phyloP scores from a whole-genome alignment of 2,888 invertebrate genomes.

The Hydrotaea cyrtoneurina region DNA sequence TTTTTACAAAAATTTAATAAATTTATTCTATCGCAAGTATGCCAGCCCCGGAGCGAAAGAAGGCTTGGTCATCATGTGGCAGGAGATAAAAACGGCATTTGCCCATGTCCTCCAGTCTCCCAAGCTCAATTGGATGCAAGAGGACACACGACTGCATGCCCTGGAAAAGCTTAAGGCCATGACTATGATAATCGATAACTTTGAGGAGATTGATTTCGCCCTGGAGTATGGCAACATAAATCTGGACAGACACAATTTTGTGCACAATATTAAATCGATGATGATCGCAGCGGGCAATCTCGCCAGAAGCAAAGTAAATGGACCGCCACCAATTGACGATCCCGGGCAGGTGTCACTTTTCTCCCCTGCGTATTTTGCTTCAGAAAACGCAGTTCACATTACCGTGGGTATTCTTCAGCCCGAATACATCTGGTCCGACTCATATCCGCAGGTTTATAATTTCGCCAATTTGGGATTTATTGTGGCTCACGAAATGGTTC shows the following conservation, averaged over 20 bases:
- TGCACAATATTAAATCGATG: slow-evolving; percentile 68
- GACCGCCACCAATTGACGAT: slow-evolving; percentile 64
- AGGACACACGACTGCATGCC: neutral
- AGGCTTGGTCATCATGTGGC: neutral
- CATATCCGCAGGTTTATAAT: slow-evolving; percentile 68
- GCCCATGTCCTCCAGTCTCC: slow-evolving; percentile 28
- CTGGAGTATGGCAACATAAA: neutral
- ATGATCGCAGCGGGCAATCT: slow-evolving; percentile 14
- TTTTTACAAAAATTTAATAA: neutral
- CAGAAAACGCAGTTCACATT: slow-evolving; percentile 75
- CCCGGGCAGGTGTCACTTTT: slow-evolving; percentile 69
- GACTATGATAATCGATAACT: neutral
- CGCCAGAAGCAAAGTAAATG: neutral
- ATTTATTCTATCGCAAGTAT: neutral
- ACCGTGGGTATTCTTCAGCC: slow-evolving; percentile 73
- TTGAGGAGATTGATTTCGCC: neutral
- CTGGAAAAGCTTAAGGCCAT: slow-evolving; percentile 1
- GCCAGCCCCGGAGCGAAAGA: neutral
- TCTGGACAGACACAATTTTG: slow-evolving; percentile 61
- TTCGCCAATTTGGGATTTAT: slow-evolving; percentile 70
- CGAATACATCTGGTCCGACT: slow-evolving; percentile 72
- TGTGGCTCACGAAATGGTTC: slow-evolving; percentile 75
- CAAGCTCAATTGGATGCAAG: neutral
- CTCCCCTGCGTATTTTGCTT: slow-evolving; percentile 74
- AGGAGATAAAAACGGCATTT: neutral